A percentile compares a stretch with the other conserved stretches of the same genome.
Conservation (phyloP, 2,888 invertebrate genomes). For the Dioctria rufipes region DNA sequence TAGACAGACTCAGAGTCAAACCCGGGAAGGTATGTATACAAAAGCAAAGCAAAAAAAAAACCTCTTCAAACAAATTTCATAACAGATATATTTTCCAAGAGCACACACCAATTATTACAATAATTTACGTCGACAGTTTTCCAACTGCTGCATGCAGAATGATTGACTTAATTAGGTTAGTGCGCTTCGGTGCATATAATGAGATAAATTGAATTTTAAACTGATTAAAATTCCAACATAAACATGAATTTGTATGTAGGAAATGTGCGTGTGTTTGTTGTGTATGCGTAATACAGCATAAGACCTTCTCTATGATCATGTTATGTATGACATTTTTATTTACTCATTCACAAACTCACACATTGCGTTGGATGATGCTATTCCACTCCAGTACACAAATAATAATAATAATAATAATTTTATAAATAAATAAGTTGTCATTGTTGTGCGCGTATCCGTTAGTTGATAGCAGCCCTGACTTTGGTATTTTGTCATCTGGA, state of each 20-base stretch:
- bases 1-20: too few relatives aligned
- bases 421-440: too few relatives aligned
- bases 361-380: not conserved
- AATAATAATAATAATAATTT: too few relatives aligned
- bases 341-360: too few relatives aligned
- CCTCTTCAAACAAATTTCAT: too few relatives aligned
- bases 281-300: not conserved
- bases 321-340: too few relatives aligned
- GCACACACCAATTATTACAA: not conserved
- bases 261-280: too few relatives aligned
- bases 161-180: constrained; percentile 50
- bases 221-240: constrained; percentile 36
- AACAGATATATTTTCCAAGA: too few relatives aligned
- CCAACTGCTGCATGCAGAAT: not conserved
- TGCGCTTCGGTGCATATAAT: constrained; percentile 32
- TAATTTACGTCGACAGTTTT: constrained; percentile 34
- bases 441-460: too few relatives aligned
- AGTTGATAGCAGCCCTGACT: not conserved
- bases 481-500: not conserved
- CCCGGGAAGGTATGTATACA: too few relatives aligned
- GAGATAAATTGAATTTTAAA: constrained; percentile 31
- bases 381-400: not conserved
- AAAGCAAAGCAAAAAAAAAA: too few relatives aligned
- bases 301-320: not conserved
- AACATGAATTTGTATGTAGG: not conserved